Evolutionary conservation across 2,113 vertebrate species (phyloP), one percentile per base, ranked within the genome.

Genomic region (Anoura caudifer): DNA sequence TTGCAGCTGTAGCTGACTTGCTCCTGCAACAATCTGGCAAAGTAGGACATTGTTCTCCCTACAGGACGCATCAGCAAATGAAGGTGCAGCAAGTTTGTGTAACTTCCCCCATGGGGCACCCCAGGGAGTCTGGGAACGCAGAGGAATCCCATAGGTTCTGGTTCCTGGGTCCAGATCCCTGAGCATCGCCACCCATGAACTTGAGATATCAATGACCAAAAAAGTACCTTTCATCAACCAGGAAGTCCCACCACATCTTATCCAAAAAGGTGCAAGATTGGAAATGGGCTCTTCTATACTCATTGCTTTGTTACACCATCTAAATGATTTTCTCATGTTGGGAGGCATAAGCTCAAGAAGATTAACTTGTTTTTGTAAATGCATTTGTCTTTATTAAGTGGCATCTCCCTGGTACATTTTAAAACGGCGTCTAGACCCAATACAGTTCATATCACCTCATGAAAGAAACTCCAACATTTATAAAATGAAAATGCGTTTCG

Each of bases 21-120:
- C 11, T 56, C 54, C 54, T 56, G 17, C 54, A 22, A 56, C 54
- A 22, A 52, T 17, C 52, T 52, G 16, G 5, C 52, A 19, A 52
- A 52, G 52, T 17, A 8, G 52, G 16, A 3, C 17, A 5, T 5
- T 19, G 16, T 52, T 19, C 16, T 52, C 16, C 22, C 16, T 6
- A 56, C 7, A 17, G 45, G 22, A 22, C 11, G 2, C 13, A 1
- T 26, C 24, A 43, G 31, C 22, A 15, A 43, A 61, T 0, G 2
- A 5, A 43, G 63, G 6, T 1, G 1, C 4, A 11, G 33, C 7
- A 41, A 3, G 10, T 24, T 31, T 4, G 2, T 3, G 15, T 6
- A 12, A 61, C 11, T 4, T 43, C 11, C 16, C 36, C 77, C 12
- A 7, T 4, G 59, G 4, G 59, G 22, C 26, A 65, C 63, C 63